Base-by-base conservation (phyloP, 2,113 vertebrate species). In the Rhodinocichla rosea region DNA sequence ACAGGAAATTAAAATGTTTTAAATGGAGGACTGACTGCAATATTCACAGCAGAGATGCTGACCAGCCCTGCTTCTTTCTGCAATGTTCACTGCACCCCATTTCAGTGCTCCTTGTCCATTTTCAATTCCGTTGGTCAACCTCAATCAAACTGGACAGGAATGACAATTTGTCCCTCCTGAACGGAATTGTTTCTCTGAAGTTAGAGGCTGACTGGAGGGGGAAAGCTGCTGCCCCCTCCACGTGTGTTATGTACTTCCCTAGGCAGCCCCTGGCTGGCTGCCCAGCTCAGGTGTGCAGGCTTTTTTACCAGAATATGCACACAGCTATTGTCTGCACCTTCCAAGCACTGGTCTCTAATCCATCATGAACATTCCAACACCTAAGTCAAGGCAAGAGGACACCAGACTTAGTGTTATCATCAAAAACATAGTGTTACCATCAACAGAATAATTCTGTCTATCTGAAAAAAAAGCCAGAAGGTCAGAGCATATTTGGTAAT, bases 41-140 rank as follows among this genome's bases (percentile, higher is more conserved):
- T 13, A 33, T 49, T 62, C 52, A 55, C 60, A 81, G 49, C 32
- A 69, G 65, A 82, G 49, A 80, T 10, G 10, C 17, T 22, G 47
- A 37, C 17, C 19, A 75, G 39, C 13, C 24, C 35, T 17, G 57
- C 39, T 24, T 39, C 23, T 59, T 52, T 80, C 69, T 55, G 21
- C 33, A 22, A 9, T 2, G 22, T 9, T 71, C 39, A 30, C 18
- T 8, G 22, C 1, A 4, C 20, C 15, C 45, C 22, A 56, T 16
- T 53, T 67, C 44, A 42, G 23, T 14, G 35, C 13, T 82, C 39
- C 57, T 44, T 32, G 10, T 20, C 32, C 4, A 35, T 55, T 83
- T 76, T 55, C 1, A 1, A 76, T 35, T 37, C 33, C 0, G 0
- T 7, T 71, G 44, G 33, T n/a, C 20, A 88, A 60, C 6, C n/a